A percentile compares a stretch with the other conserved stretches of the same genome.
These are phyloP conservation scores for Dasyornis broadbenti DNA, from an alignment of 2,113 vertebrate species.

Conservation along the genomic window DNA sequence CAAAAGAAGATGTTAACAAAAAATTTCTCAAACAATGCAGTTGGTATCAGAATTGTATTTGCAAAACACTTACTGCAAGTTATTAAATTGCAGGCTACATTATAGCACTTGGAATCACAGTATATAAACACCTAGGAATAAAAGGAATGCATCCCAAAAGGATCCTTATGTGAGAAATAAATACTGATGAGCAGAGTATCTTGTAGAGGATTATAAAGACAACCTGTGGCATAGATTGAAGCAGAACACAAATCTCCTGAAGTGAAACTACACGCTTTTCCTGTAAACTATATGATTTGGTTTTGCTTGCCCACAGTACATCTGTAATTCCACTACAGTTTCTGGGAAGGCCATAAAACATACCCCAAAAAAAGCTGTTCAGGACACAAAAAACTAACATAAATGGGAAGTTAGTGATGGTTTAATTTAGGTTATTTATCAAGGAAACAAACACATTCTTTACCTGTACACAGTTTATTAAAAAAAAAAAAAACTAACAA, in stretches of 20 bases:
- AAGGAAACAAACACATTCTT: background rate
- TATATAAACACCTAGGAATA: background rate
- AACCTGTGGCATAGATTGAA: background rate
- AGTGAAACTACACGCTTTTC: background rate
- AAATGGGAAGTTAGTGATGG: background rate
- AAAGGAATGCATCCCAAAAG: background rate
- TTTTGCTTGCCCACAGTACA: background rate
- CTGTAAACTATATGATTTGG: background rate
- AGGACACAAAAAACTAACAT: background rate
- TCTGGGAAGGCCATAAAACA: background rate
- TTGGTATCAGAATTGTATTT: background rate
- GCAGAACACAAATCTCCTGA: background rate
- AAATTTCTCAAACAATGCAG: background rate
- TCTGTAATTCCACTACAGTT: background rate
- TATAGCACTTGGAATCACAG: background rate
- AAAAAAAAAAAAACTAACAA: background rate
- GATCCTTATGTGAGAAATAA: background rate
- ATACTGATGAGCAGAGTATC: background rate
- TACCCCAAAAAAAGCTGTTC: background rate
- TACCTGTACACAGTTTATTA: background rate
- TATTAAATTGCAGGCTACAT: background rate
- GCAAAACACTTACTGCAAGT: background rate
- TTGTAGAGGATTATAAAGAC: background rate
- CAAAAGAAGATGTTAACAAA: background rate
- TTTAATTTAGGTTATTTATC: background rate